phyloP scores from a whole-genome alignment of 2,888 invertebrate genomes.

The Lydus trimaculatus region DNA sequence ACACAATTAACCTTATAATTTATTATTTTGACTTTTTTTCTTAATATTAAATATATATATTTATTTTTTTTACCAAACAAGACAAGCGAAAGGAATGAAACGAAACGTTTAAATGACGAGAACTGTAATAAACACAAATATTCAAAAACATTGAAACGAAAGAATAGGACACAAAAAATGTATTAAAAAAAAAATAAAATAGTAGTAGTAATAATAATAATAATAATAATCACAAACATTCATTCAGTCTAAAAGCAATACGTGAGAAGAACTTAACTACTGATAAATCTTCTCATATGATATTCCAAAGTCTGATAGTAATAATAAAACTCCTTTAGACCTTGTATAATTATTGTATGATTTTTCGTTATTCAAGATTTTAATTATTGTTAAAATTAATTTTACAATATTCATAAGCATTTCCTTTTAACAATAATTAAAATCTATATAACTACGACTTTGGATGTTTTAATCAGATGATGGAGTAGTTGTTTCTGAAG shows the following conservation, averaged over 20 bases:
- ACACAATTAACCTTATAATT: constrained; percentile 35
- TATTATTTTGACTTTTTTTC: constrained; percentile 9
- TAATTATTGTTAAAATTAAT: constrained; percentile 34
- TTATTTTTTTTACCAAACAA: constrained; percentile 23
- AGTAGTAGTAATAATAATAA: too few relatives aligned
- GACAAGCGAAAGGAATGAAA: constrained; percentile 34
- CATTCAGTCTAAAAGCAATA: constrained; percentile 50
- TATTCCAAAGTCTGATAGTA: constrained; percentile 38
- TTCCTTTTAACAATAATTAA: too few relatives aligned
- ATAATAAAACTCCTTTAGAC: constrained; percentile 35
- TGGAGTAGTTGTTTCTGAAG: constrained; percentile 66
- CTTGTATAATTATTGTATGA: not conserved
- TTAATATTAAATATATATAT: constrained; percentile 1
- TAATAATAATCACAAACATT: constrained; percentile 37
- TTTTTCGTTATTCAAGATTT: not conserved
- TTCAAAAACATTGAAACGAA: constrained; percentile 28
- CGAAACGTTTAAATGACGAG: constrained; percentile 30
- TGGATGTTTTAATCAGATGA: constrained; percentile 67
- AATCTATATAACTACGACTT: constrained; percentile 34
- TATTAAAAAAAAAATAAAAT: too few relatives aligned
- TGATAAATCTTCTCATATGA: constrained; percentile 37
- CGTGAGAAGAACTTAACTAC: constrained; percentile 39
- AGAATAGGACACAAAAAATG: constrained; percentile 20
- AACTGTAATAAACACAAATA: constrained; percentile 33
- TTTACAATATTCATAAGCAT: too few relatives aligned